These are phyloP conservation scores for Arremon aurantiirostris DNA, from an alignment of 2,797 vertebrate genomes.

Conservation along the genomic window DNA sequence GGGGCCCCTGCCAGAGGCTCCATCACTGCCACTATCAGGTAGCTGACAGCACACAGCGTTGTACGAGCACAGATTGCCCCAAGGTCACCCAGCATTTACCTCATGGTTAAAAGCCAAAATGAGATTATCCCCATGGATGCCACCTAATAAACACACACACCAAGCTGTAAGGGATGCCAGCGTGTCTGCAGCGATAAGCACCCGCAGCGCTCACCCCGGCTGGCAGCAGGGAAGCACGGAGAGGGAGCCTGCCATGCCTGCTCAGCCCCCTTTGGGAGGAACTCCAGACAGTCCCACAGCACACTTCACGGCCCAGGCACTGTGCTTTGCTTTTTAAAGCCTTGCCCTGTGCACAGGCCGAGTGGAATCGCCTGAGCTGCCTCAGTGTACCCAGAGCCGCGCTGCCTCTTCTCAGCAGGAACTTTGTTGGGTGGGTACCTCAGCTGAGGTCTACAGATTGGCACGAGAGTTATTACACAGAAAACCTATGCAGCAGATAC, in stretches of 20 bases:
- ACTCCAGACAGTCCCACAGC: background rate
- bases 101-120: slow-evolving; percentile 50
- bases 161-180: background rate
- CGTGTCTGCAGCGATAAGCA: background rate
- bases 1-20: slow-evolving; percentile 21
- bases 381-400: accelerated
- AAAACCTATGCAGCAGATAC: background rate
- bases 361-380: accelerated
- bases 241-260: background rate
- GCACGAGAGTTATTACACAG: background rate
- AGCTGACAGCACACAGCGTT: slow-evolving; percentile 4
- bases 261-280: background rate
- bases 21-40: background rate
- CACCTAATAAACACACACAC: slow-evolving; percentile 43
- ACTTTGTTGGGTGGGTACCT: background rate
- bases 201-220: background rate
- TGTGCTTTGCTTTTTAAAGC: background rate
- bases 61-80: background rate
- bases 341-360: background rate
- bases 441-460: accelerated
- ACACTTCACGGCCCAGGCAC: accelerated
- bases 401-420: accelerated
- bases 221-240: background rate
- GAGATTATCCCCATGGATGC: slow-evolving; percentile 53
- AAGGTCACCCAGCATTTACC: slow-evolving; percentile 33